These are phyloP conservation scores for Agonum fuliginosum DNA, from an alignment of 2,888 invertebrate species.

Conservation along the genomic window DNA sequence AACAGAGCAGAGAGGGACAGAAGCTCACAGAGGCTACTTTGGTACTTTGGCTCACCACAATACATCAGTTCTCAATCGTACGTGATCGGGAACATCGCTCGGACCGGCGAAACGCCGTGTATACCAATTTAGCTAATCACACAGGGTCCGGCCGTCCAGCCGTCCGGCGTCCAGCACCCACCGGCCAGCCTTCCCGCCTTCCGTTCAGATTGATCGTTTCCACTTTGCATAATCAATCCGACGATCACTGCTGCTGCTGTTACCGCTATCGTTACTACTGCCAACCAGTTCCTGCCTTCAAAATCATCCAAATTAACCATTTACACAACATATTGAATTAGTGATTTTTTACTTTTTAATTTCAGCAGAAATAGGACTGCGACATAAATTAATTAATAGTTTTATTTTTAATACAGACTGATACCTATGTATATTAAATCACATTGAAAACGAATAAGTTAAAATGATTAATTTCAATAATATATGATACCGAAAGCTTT, in stretches of 20 bases:
- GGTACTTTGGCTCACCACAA: slow-evolving; percentile 16
- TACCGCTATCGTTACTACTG: slow-evolving; percentile 36
- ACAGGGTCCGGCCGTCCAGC: slow-evolving; percentile 24
- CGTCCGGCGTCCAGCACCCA: slow-evolving; percentile 15
- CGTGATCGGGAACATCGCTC: slow-evolving; percentile 34
- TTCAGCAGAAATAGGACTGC: too few species aligned
- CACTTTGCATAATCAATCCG: slow-evolving; percentile 58
- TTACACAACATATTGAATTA: neutral
- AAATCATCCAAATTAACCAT: neutral
- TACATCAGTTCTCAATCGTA: slow-evolving; percentile 44
- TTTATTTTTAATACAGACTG: too few species aligned
- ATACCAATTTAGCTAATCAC: slow-evolving; percentile 57
- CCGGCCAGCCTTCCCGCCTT: slow-evolving; percentile 17
- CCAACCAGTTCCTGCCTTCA: neutral
- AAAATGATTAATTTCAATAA: too few species aligned
- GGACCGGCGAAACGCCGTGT: slow-evolving; percentile 34
- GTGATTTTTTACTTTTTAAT: neutral
- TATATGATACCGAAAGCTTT: too few species aligned
- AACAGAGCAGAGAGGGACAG: neutral
- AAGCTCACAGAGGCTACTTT: neutral
- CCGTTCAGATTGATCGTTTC: slow-evolving; percentile 50
- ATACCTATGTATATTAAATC: too few species aligned
- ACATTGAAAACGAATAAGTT: too few species aligned
- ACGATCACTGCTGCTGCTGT: slow-evolving; percentile 26
- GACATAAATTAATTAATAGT: too few species aligned